Evolutionary conservation across 2,797 vertebrate species (phyloP).

Genomic region (Borostomias antarcticus): DNA sequence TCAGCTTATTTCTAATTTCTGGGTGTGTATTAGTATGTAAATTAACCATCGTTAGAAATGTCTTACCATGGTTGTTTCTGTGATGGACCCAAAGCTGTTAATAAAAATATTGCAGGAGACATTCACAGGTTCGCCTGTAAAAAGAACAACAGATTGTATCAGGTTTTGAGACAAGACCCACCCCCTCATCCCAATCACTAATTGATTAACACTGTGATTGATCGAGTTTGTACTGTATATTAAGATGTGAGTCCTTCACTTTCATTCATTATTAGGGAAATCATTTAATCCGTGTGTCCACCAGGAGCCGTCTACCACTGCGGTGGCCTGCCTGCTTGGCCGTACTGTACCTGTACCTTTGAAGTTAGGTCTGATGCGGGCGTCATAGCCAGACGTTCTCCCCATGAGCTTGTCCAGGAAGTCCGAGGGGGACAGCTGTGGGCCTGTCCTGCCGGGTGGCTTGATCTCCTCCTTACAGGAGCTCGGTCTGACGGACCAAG

Average conservation of each 20-base stretch:
- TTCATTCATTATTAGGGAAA: not conserved
- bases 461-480: constrained; percentile 90
- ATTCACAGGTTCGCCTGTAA: constrained; percentile 88
- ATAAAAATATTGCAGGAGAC: constrained; percentile 97
- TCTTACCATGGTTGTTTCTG: constrained; percentile 95
- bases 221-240: not conserved
- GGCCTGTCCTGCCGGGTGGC: constrained; percentile 70
- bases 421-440: constrained; percentile 89
- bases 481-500: constrained; percentile 77
- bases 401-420: constrained; percentile 98
- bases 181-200: not conserved
- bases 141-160: constrained; percentile 33
- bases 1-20: not conserved
- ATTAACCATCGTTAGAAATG: not conserved
- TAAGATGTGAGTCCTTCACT: not conserved
- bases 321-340: constrained; percentile 22
- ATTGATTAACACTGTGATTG: not conserved
- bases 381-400: constrained; percentile 90
- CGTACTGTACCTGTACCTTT: constrained; percentile 81
- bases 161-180: not conserved
- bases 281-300: not conserved
- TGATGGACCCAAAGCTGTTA: constrained; percentile 94
- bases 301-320: constrained; percentile 37
- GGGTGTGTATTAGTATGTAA: not conserved
- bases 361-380: constrained; percentile 94